Conservation (phyloP, 2,113 vertebrate species). For the Oncorhynchus masou region DNA sequence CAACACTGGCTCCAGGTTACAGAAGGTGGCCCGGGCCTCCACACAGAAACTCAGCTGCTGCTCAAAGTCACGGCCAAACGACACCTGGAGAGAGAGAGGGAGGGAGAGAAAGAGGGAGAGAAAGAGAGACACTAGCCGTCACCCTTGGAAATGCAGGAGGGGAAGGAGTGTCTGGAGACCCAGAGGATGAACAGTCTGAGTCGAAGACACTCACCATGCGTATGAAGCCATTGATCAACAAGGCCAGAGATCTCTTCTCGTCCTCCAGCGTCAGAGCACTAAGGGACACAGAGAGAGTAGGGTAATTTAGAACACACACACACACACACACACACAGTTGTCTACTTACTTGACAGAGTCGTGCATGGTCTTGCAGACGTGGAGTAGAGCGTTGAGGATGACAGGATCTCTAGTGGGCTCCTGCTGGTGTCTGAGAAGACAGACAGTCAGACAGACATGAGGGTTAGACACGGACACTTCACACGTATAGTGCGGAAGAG, state of each 20-base stretch:
- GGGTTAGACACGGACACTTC: too few species aligned
- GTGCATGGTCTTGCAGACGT: constrained; percentile 97
- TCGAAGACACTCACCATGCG: constrained; percentile 82
- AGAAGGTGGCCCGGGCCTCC: constrained; percentile 92
- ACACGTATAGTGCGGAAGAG: background rate
- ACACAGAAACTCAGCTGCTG: constrained; percentile 98
- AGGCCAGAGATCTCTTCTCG: constrained; percentile 86
- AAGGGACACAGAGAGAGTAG: constrained; percentile 34
- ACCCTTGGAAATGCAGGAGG: background rate
- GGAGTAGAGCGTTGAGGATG: constrained; percentile 93
- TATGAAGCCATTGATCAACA: constrained; percentile 93
- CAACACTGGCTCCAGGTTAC: constrained; percentile 92
- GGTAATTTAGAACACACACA: constrained; percentile 22
- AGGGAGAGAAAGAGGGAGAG: background rate
- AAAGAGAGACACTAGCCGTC: background rate
- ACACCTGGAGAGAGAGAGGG: constrained; percentile 76
- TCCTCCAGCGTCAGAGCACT: constrained; percentile 95
- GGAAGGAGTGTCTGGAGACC: background rate
- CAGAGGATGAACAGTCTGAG: background rate
- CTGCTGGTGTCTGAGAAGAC: constrained; percentile 82
- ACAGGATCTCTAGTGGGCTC: constrained; percentile 93
- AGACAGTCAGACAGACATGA: background rate
- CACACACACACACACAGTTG: background rate
- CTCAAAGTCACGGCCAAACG: constrained; percentile 96
- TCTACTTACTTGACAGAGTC: constrained; percentile 94